These are phyloP conservation scores for Sipha flava DNA, from an alignment of 1,140 invertebrate genomes.

Conservation along the genomic window DNA sequence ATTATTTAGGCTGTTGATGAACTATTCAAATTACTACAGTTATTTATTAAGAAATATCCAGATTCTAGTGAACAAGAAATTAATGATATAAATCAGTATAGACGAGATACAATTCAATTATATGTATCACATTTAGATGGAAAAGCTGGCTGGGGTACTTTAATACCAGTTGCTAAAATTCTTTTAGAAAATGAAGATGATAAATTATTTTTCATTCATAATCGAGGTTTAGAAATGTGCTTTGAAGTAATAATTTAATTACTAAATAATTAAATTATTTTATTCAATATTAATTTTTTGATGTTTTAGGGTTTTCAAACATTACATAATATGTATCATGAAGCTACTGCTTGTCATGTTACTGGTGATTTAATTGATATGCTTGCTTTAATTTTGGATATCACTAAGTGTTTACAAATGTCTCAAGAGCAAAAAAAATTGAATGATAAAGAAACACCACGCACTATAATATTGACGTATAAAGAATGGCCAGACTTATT, in stretches of 20 bases:
- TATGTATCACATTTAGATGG: constrained; percentile 72
- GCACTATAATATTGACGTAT: constrained; percentile 47
- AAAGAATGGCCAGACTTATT: constrained; percentile 81
- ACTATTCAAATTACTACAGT: constrained; percentile 77
- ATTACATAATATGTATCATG: constrained; percentile 86
- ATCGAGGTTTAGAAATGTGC: constrained; percentile 76
- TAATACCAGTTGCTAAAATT: constrained; percentile 78
- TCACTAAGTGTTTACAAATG: constrained; percentile 60
- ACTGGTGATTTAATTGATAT: constrained; percentile 74
- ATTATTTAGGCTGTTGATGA: constrained; percentile 70
- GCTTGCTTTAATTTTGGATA: constrained; percentile 63
- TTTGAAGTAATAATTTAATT: constrained; percentile 57
- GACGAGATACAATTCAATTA: constrained; percentile 69
- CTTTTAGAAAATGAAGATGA: constrained; percentile 83
- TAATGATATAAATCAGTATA: constrained; percentile 70
- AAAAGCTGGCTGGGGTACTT: constrained; percentile 75
- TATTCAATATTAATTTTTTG: constrained; percentile 29
- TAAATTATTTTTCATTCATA: constrained; percentile 75
- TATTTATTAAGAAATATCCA: constrained; percentile 65
- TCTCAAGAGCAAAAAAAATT: constrained; percentile 58
- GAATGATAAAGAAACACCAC: constrained; percentile 45
- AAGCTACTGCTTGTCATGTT: constrained; percentile 81
- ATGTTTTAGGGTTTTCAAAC: constrained; percentile 68
- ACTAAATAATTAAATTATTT: neutral
- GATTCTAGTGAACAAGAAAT: constrained; percentile 67